Evolutionary conservation across 2,888 invertebrate species (phyloP).

Genomic region (Gnatocerus cornutus): DNA sequence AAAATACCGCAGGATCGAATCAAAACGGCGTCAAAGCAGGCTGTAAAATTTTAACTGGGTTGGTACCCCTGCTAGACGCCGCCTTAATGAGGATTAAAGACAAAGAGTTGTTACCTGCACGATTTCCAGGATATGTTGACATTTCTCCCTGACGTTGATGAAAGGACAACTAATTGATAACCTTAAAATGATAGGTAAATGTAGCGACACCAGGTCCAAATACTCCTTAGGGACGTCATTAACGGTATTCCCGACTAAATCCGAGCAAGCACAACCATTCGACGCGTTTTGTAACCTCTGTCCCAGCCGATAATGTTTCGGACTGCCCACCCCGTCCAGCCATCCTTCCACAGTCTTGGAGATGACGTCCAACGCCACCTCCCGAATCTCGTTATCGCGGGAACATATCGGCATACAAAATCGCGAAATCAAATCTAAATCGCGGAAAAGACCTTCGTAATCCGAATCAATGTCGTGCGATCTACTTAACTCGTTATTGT

Average conservation of each 20-base stretch:
- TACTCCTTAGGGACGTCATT: constrained; percentile 71
- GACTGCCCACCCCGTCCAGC: constrained; percentile 73
- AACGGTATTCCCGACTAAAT: constrained; percentile 69
- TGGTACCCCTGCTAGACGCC: too few relatives aligned
- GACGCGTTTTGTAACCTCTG: constrained; percentile 63
- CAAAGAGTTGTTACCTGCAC: constrained; percentile 70
- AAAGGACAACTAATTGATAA: constrained; percentile 76
- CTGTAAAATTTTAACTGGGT: background rate
- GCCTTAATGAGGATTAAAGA: too few relatives aligned
- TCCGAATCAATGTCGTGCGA: constrained; percentile 53
- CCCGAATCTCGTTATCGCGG: constrained; percentile 72
- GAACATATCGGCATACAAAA: constrained; percentile 74
- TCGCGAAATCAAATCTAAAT: constrained; percentile 72
- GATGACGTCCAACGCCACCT: constrained; percentile 72
- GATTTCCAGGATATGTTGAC: constrained; percentile 74
- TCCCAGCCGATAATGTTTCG: constrained; percentile 69
- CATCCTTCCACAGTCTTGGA: constrained; percentile 74
- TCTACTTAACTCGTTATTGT: constrained; percentile 65
- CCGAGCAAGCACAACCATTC: constrained; percentile 69
- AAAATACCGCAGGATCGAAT: too few relatives aligned
- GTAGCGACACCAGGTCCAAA: constrained; percentile 72
- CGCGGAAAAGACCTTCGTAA: constrained; percentile 64
- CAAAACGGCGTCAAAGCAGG: background rate
- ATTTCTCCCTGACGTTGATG: constrained; percentile 75
- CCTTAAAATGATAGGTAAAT: constrained; percentile 75